These are phyloP conservation scores for Lophochroa leadbeateri DNA, from an alignment of 2,113 vertebrate genomes.

Conservation along the genomic window DNA sequence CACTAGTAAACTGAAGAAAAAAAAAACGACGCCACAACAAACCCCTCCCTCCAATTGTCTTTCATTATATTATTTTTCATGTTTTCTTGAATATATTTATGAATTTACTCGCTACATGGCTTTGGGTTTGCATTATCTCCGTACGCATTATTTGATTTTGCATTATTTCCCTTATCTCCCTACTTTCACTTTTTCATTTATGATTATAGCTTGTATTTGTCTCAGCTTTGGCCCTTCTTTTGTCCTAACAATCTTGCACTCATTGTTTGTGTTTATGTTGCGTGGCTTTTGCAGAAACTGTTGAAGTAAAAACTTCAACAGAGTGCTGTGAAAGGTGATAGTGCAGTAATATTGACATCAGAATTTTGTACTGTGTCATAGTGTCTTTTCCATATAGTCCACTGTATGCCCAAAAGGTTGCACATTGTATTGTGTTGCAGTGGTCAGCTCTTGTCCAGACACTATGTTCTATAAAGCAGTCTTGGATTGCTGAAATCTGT, in stretches of 20 bases:
- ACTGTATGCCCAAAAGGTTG: neutral
- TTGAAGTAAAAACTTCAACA: neutral
- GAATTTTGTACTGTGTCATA: neutral
- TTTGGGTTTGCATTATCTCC: neutral
- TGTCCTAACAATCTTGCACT: neutral
- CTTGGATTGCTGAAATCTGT: conserved; percentile 34
- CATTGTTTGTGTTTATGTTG: neutral
- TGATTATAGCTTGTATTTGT: neutral
- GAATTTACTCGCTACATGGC: neutral
- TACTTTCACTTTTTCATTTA: neutral
- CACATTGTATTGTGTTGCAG: neutral
- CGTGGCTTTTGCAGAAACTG: neutral
- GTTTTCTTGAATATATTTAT: neutral
- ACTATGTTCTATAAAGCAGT: neutral
- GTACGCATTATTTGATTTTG: neutral
- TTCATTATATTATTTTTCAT: neutral
- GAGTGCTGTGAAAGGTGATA: neutral
- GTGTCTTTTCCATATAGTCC: neutral
- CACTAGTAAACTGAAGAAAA: neutral
- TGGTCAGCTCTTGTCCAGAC: neutral
- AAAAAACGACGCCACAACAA: neutral
- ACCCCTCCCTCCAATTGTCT: neutral
- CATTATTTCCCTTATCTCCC: neutral
- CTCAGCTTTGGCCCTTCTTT: neutral
- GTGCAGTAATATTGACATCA: neutral